These are phyloP conservation scores for Polyommatus iphigenia DNA, from an alignment of 2,888 invertebrate genomes.

Conservation along the genomic window DNA sequence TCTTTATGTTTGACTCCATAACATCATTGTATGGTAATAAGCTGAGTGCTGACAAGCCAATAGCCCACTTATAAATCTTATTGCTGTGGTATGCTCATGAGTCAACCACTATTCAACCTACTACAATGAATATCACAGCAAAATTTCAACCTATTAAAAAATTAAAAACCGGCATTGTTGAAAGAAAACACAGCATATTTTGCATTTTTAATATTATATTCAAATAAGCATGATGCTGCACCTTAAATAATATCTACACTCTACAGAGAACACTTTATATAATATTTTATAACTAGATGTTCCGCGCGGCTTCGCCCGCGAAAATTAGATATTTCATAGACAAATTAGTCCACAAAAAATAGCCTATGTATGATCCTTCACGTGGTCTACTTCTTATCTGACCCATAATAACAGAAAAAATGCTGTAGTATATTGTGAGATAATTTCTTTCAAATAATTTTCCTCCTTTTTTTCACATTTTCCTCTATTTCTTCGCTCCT, in stretches of 20 bases:
- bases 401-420: too few relatives aligned
- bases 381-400: too few relatives aligned
- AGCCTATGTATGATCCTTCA: too few relatives aligned
- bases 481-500: too few relatives aligned
- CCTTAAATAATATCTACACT: not conserved
- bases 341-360: too few relatives aligned
- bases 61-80: not conserved
- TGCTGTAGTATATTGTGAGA: too few relatives aligned
- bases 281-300: not conserved
- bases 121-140: not conserved
- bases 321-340: too few relatives aligned
- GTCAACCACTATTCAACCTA: not conserved
- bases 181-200: not conserved
- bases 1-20: not conserved
- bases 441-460: too few relatives aligned
- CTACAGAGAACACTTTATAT: not conserved
- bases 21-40: not conserved
- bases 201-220: conserved; percentile 3
- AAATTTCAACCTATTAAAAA: not conserved
- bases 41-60: not conserved
- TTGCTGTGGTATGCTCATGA: too few relatives aligned
- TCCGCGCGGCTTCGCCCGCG: too few relatives aligned
- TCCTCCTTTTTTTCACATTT: too few relatives aligned
- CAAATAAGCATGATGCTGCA: not conserved
- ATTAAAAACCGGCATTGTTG: not conserved